Evolutionary conservation across 2,113 vertebrate genomes (phyloP).

Genomic region (Gracilinanus agilis): DNA sequence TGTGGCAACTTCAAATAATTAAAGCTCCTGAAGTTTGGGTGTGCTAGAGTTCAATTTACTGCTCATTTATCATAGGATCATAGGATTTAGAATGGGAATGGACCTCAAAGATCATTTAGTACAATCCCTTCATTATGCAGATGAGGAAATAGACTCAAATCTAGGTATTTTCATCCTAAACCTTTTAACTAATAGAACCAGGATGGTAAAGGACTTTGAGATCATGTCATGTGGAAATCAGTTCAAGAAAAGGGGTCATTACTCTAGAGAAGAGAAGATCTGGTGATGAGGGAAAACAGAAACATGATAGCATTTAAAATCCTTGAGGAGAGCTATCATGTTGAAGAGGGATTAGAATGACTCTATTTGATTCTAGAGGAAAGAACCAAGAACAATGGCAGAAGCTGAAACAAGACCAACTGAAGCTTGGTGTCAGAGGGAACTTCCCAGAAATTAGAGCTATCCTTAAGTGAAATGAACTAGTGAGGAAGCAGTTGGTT

Average conservation of each 20-base stretch:
- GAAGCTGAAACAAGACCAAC: not conserved
- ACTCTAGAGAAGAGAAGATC: not conserved
- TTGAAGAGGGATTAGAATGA: not conserved
- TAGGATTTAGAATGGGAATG: not conserved
- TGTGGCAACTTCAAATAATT: constrained; percentile 28
- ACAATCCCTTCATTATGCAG: not conserved
- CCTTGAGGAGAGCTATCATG: not conserved
- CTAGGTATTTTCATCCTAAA: not conserved
- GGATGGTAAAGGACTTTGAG: not conserved
- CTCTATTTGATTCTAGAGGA: not conserved
- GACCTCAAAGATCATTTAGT: not conserved
- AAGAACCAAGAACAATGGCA: not conserved
- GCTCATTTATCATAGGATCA: constrained; percentile 28
- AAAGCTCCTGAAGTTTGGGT: constrained; percentile 65
- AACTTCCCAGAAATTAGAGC: not conserved
- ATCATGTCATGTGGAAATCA: not conserved
- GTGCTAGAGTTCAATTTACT: constrained; percentile 57
- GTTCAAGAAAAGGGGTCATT: not conserved
- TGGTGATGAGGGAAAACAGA: not conserved
- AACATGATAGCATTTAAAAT: not conserved
- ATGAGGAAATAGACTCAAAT: not conserved
- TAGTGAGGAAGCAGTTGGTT: not conserved
- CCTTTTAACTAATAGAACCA: not conserved
- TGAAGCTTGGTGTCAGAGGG: not conserved
- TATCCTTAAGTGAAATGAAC: not conserved